Evolutionary conservation across 2,113 vertebrate genomes (phyloP), one percentile per base, ranked within the genome.

Genomic region (Psophia crepitans): DNA sequence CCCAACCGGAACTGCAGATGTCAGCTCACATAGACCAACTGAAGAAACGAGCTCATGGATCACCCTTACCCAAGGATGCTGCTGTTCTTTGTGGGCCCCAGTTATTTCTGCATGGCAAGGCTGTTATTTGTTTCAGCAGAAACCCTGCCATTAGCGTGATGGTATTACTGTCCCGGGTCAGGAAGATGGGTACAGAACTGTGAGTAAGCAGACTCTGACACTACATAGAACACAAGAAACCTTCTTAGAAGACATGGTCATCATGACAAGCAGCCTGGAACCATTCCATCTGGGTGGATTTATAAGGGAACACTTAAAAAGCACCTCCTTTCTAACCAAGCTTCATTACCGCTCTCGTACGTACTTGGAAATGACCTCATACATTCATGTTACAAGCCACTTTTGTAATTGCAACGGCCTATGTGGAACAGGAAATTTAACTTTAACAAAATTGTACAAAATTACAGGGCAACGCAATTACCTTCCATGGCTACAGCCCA

Each of bases 371-470:
- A 79, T 0, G 2, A 49, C 53, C 7, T 43, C 76, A 77, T 58
- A 35, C 27, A 13, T 46, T 73, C 57, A 41, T 8, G 9, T 37
- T 56, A 74, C 53, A 90, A 66, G 35, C 20, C 4, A 68, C 68
- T 81, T 92, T 83, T n/a, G 15, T 79, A 84, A 89, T 10, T 46
- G 56, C 44, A 87, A 82, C 9, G n/a, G 26, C 37, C 63, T 46
- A 17, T 2, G 8, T 26, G 43, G 66, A 94, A 87, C 43, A 70
- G 82, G 44, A 92, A 87, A 74, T 37, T 43, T 58, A 61, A 65
- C 63, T 88, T 39, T 21, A 92, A 89, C 30, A 81, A 77, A 94
- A 95, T n/a, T 66, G 32, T n/a, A 41, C 69, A 88, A 79, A 93
- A 93, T 87, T 63, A 91, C 46, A 95, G 64, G n/a, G 39, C 60